Conservation (phyloP, 2,797 vertebrate genomes). For the Phrynocephalus guinanensis region DNA sequence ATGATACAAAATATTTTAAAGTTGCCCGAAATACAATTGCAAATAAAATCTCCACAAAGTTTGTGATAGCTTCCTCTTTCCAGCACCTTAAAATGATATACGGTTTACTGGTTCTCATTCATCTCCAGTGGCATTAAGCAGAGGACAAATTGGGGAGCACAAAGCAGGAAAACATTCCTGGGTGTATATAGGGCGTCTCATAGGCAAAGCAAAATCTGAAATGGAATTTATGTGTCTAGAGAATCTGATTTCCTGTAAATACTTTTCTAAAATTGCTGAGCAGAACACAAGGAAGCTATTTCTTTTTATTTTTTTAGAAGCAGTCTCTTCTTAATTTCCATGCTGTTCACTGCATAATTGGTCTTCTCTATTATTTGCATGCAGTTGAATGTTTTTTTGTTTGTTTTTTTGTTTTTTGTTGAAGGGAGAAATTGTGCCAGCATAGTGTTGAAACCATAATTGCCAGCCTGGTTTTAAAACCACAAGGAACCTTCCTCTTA, state of each 20-base stretch:
- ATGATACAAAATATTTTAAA: slow-evolving; percentile 18
- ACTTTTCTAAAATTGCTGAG: background rate
- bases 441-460: slow-evolving; percentile 1
- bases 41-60: background rate
- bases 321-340: background rate
- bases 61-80: background rate
- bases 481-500: background rate
- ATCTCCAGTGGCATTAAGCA: background rate
- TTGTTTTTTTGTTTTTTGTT: background rate
- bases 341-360: background rate
- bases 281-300: background rate
- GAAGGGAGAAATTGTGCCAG: background rate
- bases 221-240: background rate
- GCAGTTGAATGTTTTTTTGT: too few species aligned
- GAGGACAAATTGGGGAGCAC: background rate
- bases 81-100: background rate
- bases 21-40: background rate
- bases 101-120: background rate
- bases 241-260: background rate
- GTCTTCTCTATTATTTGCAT: background rate
- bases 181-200: background rate
- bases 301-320: background rate
- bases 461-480: background rate
- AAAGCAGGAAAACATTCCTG: background rate
- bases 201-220: background rate